phyloP scores from a whole-genome alignment of 2,113 vertebrate genomes.

The Vulpes lagopus region DNA sequence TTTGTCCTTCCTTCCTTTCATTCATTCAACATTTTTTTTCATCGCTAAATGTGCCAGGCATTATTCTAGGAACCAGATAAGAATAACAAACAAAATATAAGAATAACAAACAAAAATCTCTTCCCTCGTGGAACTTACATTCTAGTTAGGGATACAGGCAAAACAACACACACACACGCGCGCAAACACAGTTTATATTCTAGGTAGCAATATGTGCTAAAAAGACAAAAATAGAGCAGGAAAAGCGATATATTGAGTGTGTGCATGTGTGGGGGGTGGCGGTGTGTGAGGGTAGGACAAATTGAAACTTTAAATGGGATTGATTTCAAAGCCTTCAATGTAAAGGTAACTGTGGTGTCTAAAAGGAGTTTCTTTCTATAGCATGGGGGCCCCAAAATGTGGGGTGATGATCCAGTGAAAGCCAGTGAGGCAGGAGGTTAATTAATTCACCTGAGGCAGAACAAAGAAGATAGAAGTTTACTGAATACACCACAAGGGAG shows the following conservation, averaged over 20 bases:
- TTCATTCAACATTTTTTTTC: constrained; percentile 22
- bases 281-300: not conserved
- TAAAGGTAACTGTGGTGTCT: not conserved
- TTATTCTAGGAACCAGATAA: not conserved
- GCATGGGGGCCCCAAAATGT: not conserved
- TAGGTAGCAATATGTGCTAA: not conserved
- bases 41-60: not conserved
- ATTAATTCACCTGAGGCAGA: not conserved
- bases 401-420: not conserved
- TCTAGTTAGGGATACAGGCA: not conserved
- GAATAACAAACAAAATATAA: not conserved
- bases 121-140: not conserved
- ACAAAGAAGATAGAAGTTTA: not conserved
- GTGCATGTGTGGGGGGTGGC: no score
- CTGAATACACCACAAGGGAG: not conserved
- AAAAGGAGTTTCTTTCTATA: not conserved
- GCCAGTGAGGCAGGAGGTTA: not conserved
- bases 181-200: not conserved
- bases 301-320: constrained; percentile 15
- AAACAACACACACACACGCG: not conserved
- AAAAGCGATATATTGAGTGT: not conserved
- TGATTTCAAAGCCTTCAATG: not conserved
- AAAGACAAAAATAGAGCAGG: constrained; percentile 10
- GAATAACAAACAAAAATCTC: not conserved
- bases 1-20: not conserved